phyloP scores from a whole-genome alignment of 2,888 invertebrate genomes.

The Exephanes ischioxanthus region DNA sequence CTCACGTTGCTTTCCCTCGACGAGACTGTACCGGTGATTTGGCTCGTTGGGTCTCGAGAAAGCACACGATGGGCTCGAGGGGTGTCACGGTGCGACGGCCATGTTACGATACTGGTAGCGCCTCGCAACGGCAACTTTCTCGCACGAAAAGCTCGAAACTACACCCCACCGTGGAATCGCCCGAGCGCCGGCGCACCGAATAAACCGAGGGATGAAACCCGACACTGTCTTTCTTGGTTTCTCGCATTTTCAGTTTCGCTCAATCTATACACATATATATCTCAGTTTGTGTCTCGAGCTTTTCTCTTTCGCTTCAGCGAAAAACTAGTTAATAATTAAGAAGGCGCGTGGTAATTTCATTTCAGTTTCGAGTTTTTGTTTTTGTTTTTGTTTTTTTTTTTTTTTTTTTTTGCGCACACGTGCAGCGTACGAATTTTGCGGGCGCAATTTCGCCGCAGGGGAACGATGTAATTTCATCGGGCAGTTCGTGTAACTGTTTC shows the following conservation, averaged over 20 bases:
- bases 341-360: neutral
- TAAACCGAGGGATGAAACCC: neutral
- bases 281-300: neutral
- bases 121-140: constrained; percentile 70
- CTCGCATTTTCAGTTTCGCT: neutral
- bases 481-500: neutral
- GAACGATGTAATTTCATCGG: neutral
- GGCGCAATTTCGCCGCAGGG: neutral
- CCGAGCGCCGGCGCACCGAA: constrained; percentile 9
- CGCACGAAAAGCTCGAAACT: constrained; percentile 52
- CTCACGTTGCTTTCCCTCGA: constrained; percentile 43
- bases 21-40: constrained; percentile 40
- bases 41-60: constrained; percentile 50
- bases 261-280: neutral
- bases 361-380: neutral
- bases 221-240: neutral
- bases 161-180: constrained; percentile 25
- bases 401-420: neutral
- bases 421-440: neutral
- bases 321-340: neutral
- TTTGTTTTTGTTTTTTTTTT: neutral
- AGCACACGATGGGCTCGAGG: constrained; percentile 73
- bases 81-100: constrained; percentile 78
- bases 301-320: neutral
- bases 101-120: constrained; percentile 77